phyloP scores from a whole-genome alignment of 2,797 vertebrate genomes.

The Myripristis jacobus region DNA sequence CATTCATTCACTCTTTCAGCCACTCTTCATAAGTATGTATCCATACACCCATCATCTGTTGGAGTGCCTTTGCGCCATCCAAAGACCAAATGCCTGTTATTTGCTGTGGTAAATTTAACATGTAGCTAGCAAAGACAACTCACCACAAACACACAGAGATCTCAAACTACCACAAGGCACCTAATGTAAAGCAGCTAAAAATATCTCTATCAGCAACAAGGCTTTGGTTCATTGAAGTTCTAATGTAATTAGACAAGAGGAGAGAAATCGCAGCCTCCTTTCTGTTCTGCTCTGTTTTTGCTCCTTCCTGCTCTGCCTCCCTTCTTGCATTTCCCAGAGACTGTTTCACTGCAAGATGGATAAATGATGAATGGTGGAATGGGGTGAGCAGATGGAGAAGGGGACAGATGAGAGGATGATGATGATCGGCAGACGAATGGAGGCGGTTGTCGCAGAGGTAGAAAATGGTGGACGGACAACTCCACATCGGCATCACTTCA shows the following conservation, averaged over 20 bases:
- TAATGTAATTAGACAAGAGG: slow-evolving; percentile 7
- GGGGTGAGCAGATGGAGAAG: slow-evolving; percentile 24
- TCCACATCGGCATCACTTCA: slow-evolving; percentile 26
- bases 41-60: slow-evolving; percentile 30
- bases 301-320: slow-evolving; percentile 15
- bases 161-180: slow-evolving; percentile 78
- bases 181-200: slow-evolving; percentile 79
- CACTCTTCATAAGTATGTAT: slow-evolving; percentile 23
- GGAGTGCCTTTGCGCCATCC: slow-evolving; percentile 9
- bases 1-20: slow-evolving; percentile 2
- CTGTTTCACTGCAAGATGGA: background rate
- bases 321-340: background rate
- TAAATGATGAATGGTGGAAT: slow-evolving; percentile 13
- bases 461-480: slow-evolving; percentile 44
- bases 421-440: slow-evolving; percentile 31
- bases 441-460: slow-evolving; percentile 28
- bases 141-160: slow-evolving; percentile 18
- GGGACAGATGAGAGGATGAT: background rate
- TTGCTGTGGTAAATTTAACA: background rate
- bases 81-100: slow-evolving; percentile 10
- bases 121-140: slow-evolving; percentile 39
- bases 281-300: background rate
- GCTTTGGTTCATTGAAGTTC: slow-evolving; percentile 65
- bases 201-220: slow-evolving; percentile 65
- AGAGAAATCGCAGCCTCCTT: background rate